phyloP scores from a whole-genome alignment of 2,888 invertebrate genomes.

The Yponomeuta malinellus region DNA sequence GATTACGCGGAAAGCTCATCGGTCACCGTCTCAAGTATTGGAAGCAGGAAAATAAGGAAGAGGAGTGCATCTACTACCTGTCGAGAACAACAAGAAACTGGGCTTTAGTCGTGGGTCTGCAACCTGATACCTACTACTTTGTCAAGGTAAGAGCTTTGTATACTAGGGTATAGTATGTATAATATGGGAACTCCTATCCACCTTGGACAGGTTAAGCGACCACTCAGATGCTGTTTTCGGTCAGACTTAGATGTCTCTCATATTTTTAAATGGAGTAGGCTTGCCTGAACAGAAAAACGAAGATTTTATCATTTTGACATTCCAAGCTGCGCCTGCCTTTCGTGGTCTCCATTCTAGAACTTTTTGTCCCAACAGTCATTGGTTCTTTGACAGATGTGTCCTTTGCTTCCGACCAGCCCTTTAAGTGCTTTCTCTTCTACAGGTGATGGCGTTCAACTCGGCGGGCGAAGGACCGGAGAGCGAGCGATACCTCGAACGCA shows the following conservation, averaged over 20 bases:
- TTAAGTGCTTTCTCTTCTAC: neutral
- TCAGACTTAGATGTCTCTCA: too few species aligned
- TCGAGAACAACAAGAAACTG: slow-evolving; percentile 89
- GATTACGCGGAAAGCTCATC: slow-evolving; percentile 90
- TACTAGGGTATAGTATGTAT: neutral
- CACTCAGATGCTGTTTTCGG: too few species aligned
- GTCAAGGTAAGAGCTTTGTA: slow-evolving; percentile 78
- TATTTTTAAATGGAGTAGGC: too few species aligned
- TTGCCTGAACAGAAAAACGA: too few species aligned
- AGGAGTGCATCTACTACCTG: slow-evolving; percentile 88
- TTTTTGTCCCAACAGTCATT: too few species aligned
- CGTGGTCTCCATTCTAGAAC: too few species aligned
- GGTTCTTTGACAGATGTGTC: too few species aligned
- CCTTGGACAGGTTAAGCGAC: too few species aligned
- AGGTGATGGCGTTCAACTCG: slow-evolving; percentile 94
- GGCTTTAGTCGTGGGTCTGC: slow-evolving; percentile 94
- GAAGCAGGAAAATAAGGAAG: slow-evolving; percentile 84
- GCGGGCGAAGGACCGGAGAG: slow-evolving; percentile 98
- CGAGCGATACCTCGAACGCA: slow-evolving; percentile 90
- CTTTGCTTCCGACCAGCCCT: too few species aligned
- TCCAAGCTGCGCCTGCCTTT: too few species aligned
- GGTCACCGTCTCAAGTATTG: slow-evolving; percentile 97
- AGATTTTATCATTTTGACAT: too few species aligned
- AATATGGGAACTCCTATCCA: too few species aligned
- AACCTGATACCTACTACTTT: slow-evolving; percentile 93